These are phyloP conservation scores for Drosophila ficusphila DNA, from an alignment of 1,140 invertebrate genomes.

Conservation along the genomic window DNA sequence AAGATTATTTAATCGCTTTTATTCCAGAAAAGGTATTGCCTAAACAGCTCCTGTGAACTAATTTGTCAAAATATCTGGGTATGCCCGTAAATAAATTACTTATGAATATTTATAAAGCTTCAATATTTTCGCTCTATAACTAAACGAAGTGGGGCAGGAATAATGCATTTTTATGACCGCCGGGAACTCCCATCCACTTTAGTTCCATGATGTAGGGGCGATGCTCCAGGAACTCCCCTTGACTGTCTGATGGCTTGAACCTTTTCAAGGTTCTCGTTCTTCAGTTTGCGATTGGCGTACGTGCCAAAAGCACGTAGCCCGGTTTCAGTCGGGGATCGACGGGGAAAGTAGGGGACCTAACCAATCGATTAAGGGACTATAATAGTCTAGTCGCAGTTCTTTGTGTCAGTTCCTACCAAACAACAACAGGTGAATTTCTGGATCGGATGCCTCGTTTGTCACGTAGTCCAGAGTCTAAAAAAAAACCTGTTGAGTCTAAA, in stretches of 20 bases:
- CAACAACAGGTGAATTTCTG: neutral
- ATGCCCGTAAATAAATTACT: neutral
- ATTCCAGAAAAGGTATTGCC: too few species aligned
- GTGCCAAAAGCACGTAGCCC: constrained; percentile 63
- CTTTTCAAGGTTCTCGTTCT: constrained; percentile 71
- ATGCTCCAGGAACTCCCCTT: constrained; percentile 61
- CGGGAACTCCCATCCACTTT: constrained; percentile 26
- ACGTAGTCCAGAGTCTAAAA: constrained; percentile 62
- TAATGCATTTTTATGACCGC: constrained; percentile 24
- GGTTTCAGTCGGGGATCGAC: neutral
- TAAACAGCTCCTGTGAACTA: too few species aligned
- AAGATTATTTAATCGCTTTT: too few species aligned
- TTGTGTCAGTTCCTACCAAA: constrained; percentile 45
- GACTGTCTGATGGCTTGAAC: constrained; percentile 42
- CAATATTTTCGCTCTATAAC: neutral
- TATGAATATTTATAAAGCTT: constrained; percentile 7
- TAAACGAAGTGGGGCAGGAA: constrained; percentile 5
- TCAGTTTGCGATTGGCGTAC: constrained; percentile 33
- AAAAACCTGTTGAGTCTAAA: constrained; percentile 64
- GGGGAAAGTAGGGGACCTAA: constrained; percentile 4
- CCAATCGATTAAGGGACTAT: constrained; percentile 44
- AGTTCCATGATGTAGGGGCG: constrained; percentile 4
- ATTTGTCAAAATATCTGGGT: too few species aligned
- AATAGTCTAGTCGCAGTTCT: constrained; percentile 28
- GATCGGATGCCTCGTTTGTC: constrained; percentile 39